These are phyloP conservation scores for Myotis myotis DNA, from an alignment of 2,797 vertebrate species.

Conservation along the genomic window DNA sequence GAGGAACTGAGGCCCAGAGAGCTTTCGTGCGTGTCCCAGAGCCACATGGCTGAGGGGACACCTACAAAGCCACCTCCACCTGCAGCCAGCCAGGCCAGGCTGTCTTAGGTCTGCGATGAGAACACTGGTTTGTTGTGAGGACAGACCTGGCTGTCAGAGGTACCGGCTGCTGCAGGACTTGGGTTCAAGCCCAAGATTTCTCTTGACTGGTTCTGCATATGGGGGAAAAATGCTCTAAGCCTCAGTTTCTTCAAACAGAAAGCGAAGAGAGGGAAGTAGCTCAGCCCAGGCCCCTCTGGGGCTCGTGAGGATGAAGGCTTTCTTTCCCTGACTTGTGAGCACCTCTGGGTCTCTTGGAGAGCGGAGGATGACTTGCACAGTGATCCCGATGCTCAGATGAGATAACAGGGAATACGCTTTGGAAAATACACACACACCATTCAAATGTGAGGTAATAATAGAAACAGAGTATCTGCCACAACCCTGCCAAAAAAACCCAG, in stretches of 20 bases:
- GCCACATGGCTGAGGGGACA: not conserved
- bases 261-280: not conserved
- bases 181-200: not conserved
- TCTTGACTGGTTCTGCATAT: not conserved
- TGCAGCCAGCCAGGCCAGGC: not conserved
- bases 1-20: not conserved
- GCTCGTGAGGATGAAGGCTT: not conserved
- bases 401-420: constrained; percentile 64
- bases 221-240: not conserved
- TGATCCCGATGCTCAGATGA: constrained; percentile 49
- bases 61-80: not conserved
- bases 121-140: not conserved
- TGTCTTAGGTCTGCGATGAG: not conserved
- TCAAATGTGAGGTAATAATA: constrained; percentile 71
- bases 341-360: not conserved
- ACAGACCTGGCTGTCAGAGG: not conserved
- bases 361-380: not conserved
- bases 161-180: not conserved
- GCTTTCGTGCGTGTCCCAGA: not conserved
- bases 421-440: constrained; percentile 66
- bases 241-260: not conserved
- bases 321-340: not conserved
- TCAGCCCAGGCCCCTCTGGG: not conserved
- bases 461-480: constrained; percentile 43
- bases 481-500: constrained; percentile 64